Evolutionary conservation across 2,888 invertebrate species (phyloP), one percentile per base, ranked within the genome.

Genomic region (Apamea epomidion): DNA sequence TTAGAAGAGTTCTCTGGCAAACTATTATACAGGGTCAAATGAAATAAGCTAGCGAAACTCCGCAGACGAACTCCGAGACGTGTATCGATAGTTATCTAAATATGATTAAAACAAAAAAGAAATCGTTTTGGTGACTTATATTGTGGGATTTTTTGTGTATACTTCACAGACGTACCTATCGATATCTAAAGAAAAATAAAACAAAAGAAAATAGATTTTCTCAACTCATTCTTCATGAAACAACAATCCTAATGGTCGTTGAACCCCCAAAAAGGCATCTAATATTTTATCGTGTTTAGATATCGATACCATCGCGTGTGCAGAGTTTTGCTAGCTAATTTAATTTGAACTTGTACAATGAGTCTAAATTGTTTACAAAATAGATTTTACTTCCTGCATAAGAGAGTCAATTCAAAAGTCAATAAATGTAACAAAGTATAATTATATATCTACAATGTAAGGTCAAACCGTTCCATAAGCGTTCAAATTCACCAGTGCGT

Each of bases 391-490:
- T 75, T 73, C 72, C 51, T 69, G 62, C 71, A 1, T 80, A 72
- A 18, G 37, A 84, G 67, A 70, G 85, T 81, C 83, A 85, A 85
- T 83, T 83, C 21, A 45, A 72, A 72, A 18, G 74, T 85, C 60
- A 60, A 54, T 69, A 64, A 80, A 80, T 60, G 37, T 76, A 76
- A 73, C 21, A 12, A 72, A 72, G 64, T 54, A 45, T 32, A 60
- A 21, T 21, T 8, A 45, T 25, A 64, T 76, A 51, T 42, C 1
- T 51, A 60, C 37, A 37, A 54, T 58, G n/a, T 37, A 32, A n/a
- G 10, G 16, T 37, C 25, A 54, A 54, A 37, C 18, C 6, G 6
- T 32, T 37, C 12, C 54, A 54, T 12, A 67, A 8, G 65, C 18
- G 32, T 32, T 60, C 12, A n/a, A 21, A 25, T 76, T 48, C 1